A percentile compares a stretch with the other conserved stretches of the same genome.
Conservation (phyloP, 1,140 invertebrate genomes). For the Neodiprion fabricii region DNA sequence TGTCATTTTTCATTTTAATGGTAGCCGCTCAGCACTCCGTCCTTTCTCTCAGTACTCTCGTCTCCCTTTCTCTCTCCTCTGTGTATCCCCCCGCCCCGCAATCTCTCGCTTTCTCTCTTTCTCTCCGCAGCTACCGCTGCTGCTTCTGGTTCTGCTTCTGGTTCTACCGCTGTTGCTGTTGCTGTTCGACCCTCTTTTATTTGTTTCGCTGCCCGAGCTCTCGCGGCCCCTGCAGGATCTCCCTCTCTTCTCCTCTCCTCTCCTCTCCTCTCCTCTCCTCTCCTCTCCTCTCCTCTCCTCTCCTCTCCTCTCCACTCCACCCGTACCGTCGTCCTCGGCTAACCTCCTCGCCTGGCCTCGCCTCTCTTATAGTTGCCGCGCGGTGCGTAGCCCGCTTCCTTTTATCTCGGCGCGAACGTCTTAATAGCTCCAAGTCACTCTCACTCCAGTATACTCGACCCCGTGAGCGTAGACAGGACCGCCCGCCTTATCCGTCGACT, state of each 20-base stretch:
- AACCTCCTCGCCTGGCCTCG: conserved; percentile 21
- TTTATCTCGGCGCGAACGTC: conserved; percentile 58
- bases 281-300: conserved; percentile 13
- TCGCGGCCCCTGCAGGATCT: conserved; percentile 22
- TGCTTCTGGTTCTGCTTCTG: neutral
- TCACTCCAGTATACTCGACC: conserved; percentile 21
- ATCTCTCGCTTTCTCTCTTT: conserved; percentile 14
- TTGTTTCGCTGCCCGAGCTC: conserved; percentile 44
- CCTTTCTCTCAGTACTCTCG: conserved; percentile 26
- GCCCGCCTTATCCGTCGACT: neutral
- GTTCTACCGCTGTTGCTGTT: neutral
- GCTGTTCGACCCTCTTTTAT: conserved; percentile 41
- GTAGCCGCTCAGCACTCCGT: conserved; percentile 41
- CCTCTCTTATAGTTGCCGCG: conserved; percentile 11
- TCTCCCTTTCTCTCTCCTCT: neutral
- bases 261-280: neutral
- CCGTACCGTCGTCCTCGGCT: neutral
- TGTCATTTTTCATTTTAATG: conserved; percentile 66
- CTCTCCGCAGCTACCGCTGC: conserved; percentile 23
- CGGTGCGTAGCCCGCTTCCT: conserved; percentile 38
- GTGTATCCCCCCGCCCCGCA: conserved; percentile 23
- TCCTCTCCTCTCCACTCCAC: neutral
- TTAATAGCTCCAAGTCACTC: conserved; percentile 54
- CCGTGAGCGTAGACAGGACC: neutral
- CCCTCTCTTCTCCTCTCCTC: conserved; percentile 13